Percentiles rank a stretch among this genome's conserved stretches.
Evolutionary conservation across 2,113 vertebrate genomes (phyloP).

Genomic region (Salminus brasiliensis): DNA sequence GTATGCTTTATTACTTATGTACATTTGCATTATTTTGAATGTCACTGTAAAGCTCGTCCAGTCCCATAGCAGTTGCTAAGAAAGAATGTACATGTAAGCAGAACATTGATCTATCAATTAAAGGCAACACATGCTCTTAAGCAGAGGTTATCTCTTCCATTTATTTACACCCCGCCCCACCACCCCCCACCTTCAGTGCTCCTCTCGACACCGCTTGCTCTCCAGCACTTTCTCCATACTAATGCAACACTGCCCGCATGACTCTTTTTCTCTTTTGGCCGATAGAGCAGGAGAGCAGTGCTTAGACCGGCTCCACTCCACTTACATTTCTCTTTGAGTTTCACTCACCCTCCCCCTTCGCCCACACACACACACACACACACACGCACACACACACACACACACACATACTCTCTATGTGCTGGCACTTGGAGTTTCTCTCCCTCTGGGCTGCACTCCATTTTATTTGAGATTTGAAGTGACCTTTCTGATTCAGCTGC

Average conservation of each 20-base stretch:
- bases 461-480: conserved; percentile 58
- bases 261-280: conserved; percentile 25
- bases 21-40: no score
- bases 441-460: conserved; percentile 53
- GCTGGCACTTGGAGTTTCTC: conserved; percentile 50
- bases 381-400: conserved; percentile 35
- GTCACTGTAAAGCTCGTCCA: background rate
- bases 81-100: background rate
- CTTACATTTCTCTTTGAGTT: conserved; percentile 46
- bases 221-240: conserved; percentile 4
- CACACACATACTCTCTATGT: conserved; percentile 2
- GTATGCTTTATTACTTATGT: no score
- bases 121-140: background rate
- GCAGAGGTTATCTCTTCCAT: background rate
- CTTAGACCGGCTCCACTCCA: conserved; percentile 38
- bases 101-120: background rate
- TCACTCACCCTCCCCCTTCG: conserved; percentile 11
- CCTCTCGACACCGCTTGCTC: conserved; percentile 1
- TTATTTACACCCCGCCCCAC: background rate
- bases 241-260: conserved; percentile 22
- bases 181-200: background rate
- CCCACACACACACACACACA: background rate
- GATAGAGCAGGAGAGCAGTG: conserved; percentile 40
- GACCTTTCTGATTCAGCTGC: conserved; percentile 60
- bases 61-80: background rate